Evolutionary conservation across 2,797 vertebrate genomes (phyloP), one percentile per base, ranked within the genome.

Genomic region (Scarus forsteni): DNA sequence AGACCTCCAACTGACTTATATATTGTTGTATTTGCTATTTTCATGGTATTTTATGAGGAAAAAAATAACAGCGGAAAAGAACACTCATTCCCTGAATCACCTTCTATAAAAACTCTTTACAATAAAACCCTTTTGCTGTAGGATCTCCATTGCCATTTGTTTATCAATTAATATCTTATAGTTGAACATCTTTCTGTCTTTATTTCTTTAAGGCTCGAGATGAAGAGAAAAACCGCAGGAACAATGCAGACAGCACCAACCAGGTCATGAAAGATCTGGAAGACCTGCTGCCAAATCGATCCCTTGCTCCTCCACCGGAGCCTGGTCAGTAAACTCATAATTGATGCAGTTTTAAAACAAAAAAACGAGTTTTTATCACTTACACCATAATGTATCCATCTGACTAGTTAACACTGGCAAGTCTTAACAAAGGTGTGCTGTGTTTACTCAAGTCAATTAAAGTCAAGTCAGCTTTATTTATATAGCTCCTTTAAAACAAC

Each of bases 211-310:
- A 99, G 98, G 96, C 96, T 92, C 96, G 95, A 0, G 96, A 98
- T 84, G 96, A 97, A 72, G 97, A 98, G 73, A 99, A 99, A 91
- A 98, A 95, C 87, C 95, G 97, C 56, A 94, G 96, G 59, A 97
- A 96, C 88, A 96, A 97, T 84, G 95, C 95, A 73, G 84, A 94
- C 82, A 95, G 88, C 83, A 94, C 94, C 59, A 97, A 95, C 72
- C 92, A 96, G 42, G 85, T 93, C 62, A 85, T 95, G 92, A 94
- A 95, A 79, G 96, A 97, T 67, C 88, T 96, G 60, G 96, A 96
- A 71, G 95, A 97, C 75, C 89, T 95, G 58, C 72, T 95, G 39
- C 92, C 94, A 1, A 94, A 92, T 49, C 82, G 60, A 40, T 89
- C 85, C 0, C 91, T 92, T 59, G 72, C 42, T 0, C 88, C 80